Evolutionary conservation across 1,140 invertebrate species (phyloP).

Genomic region (Tribolium castaneum): DNA sequence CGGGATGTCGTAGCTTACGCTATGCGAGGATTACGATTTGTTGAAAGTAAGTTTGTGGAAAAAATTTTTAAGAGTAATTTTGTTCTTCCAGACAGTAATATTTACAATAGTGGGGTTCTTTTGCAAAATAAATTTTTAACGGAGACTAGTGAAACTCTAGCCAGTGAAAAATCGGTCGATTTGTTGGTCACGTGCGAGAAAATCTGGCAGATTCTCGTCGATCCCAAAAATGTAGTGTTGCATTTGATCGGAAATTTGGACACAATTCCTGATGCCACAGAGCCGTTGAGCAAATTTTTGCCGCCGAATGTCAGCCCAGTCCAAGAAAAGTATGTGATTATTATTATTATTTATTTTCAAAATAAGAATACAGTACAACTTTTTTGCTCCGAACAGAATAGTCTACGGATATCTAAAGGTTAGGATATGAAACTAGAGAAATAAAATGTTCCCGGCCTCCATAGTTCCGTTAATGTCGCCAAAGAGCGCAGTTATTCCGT

Average conservation of each 20-base stretch:
- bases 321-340: background rate
- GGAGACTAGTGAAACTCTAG: conserved; percentile 71
- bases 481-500: no score
- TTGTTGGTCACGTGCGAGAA: conserved; percentile 72
- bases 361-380: no score
- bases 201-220: conserved; percentile 72
- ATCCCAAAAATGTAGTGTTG: conserved; percentile 71
- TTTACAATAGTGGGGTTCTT: conserved; percentile 75
- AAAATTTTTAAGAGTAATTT: background rate
- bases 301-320: conserved; percentile 48
- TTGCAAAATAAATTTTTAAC: conserved; percentile 83
- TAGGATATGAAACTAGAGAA: no score
- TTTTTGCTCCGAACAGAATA: no score
- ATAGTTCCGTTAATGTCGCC: no score
- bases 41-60: conserved; percentile 66
- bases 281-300: conserved; percentile 69
- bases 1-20: conserved; percentile 70
- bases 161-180: conserved; percentile 67
- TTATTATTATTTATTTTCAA: background rate
- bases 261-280: conserved; percentile 67
- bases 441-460: no score
- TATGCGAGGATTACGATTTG: conserved; percentile 73
- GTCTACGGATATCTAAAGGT: no score
- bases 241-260: conserved; percentile 80
- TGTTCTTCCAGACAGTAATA: conserved; percentile 75